These are phyloP conservation scores for Cetonia aurata DNA, from an alignment of 2,888 invertebrate genomes.

Conservation along the genomic window DNA sequence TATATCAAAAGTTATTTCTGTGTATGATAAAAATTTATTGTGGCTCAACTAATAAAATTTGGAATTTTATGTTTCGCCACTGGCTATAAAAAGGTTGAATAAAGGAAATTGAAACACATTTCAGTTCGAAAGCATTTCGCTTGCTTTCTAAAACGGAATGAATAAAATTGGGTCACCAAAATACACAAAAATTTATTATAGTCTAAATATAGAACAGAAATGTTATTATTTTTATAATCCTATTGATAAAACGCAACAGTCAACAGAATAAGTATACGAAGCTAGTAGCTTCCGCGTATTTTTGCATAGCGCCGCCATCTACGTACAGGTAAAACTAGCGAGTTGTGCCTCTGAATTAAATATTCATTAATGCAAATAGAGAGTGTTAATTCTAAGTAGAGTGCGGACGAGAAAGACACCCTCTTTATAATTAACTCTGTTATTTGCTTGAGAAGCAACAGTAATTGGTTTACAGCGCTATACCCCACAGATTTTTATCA, in stretches of 20 bases:
- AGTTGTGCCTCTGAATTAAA: not conserved
- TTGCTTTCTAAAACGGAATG: constrained; percentile 12
- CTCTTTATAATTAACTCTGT: too few relatives aligned
- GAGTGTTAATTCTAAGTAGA: not conserved
- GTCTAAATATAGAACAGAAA: constrained; percentile 25
- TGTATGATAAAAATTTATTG: constrained; percentile 19
- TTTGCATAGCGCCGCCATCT: not conserved
- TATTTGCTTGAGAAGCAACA: too few relatives aligned
- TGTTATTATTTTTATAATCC: constrained; percentile 12
- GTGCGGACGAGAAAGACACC: too few relatives aligned
- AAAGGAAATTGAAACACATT: not conserved
- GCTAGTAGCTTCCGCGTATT: not conserved
- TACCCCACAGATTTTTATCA: too few relatives aligned
- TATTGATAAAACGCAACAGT: constrained; percentile 25
- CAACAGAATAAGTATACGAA: not conserved
- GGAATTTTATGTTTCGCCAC: constrained; percentile 7
- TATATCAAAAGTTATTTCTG: constrained; percentile 7
- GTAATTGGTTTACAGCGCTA: too few relatives aligned
- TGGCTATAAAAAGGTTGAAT: constrained; percentile 15
- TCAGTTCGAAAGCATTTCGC: not conserved
- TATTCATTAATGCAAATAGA: constrained; percentile 18
- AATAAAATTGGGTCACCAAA: constrained; percentile 19
- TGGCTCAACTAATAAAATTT: constrained; percentile 27
- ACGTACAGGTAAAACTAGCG: not conserved
- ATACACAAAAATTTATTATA: constrained; percentile 12